These are phyloP conservation scores for Ametastegia equiseti DNA, from an alignment of 2,888 invertebrate species.

Conservation along the genomic window DNA sequence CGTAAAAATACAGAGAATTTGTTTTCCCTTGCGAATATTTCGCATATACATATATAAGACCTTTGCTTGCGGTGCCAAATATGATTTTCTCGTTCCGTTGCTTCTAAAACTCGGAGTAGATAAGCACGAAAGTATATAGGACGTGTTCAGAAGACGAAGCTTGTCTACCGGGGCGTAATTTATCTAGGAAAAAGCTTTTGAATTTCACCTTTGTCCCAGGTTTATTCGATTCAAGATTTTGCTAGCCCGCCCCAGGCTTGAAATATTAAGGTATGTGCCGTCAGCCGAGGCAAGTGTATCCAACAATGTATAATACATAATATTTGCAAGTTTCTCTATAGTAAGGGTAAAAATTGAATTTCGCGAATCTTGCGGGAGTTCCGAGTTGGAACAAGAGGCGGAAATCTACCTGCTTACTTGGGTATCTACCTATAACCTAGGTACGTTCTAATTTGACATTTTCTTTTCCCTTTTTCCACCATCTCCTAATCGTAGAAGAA, in stretches of 20 bases:
- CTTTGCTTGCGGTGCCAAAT: conserved; percentile 57
- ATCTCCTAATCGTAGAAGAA: not conserved
- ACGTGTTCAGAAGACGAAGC: not conserved
- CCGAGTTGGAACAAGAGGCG: not conserved
- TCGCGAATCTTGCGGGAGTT: not conserved
- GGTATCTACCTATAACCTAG: not conserved
- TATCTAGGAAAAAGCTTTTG: conserved; percentile 27
- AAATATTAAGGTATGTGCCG: not conserved
- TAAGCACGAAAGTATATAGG: not conserved
- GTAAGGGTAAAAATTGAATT: not conserved
- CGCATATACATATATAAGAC: too few species aligned
- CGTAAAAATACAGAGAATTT: not conserved
- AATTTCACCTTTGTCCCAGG: conserved; percentile 15
- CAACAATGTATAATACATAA: conserved; percentile 24
- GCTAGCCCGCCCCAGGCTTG: not conserved
- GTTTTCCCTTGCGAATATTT: conserved; percentile 51
- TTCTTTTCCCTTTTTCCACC: not conserved
- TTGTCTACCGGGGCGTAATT: not conserved
- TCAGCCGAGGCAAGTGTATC: not conserved
- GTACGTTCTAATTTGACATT: conserved; percentile 6
- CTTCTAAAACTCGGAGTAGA: not conserved
- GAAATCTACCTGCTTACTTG: not conserved
- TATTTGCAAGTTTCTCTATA: not conserved
- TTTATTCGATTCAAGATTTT: conserved; percentile 5
- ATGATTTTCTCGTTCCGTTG: conserved; percentile 53